phyloP scores from a whole-genome alignment of 2,797 vertebrate genomes.

The Melanotaenia boesemani region DNA sequence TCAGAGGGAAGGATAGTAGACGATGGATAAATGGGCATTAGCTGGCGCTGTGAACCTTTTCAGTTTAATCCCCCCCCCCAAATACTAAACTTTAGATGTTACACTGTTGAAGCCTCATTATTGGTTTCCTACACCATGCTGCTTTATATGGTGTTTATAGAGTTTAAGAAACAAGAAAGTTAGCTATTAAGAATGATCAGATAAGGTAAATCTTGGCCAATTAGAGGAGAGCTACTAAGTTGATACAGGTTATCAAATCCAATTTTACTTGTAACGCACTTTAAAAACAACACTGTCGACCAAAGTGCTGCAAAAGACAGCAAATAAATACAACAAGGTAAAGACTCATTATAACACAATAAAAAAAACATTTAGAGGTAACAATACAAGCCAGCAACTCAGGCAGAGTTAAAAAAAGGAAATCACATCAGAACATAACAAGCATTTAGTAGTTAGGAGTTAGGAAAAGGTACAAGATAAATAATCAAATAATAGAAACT shows the following conservation, averaged over 20 bases:
- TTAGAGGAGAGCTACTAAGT: slow-evolving; percentile 45
- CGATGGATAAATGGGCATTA: slow-evolving; percentile 39
- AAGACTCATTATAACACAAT: too few species aligned
- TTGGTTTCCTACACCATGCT: slow-evolving; percentile 30
- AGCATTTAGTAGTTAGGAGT: slow-evolving; percentile 18
- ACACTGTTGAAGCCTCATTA: slow-evolving; percentile 42
- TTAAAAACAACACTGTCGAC: too few species aligned
- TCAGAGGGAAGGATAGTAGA: slow-evolving; percentile 19
- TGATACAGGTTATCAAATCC: slow-evolving; percentile 30
- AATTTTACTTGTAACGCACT: too few species aligned
- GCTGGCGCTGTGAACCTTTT: slow-evolving; percentile 32
- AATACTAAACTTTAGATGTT: slow-evolving; percentile 44
- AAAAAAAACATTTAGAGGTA: too few species aligned
- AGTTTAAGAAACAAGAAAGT: slow-evolving; percentile 62
- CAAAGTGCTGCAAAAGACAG: too few species aligned
- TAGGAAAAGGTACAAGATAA: slow-evolving; percentile 18
- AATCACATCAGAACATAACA: slow-evolving; percentile 49
- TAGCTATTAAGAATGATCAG: slow-evolving; percentile 58
- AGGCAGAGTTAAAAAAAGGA: not conserved
- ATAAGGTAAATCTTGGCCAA: slow-evolving; percentile 60
- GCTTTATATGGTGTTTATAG: slow-evolving; percentile 43
- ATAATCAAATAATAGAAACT: slow-evolving; percentile 19
- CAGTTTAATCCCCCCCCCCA: slow-evolving; percentile 18
- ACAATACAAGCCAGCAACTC: too few species aligned
- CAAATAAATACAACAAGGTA: too few species aligned